Percentiles rank a stretch among this genome's conserved stretches.
These are phyloP conservation scores for Zaprionus ornatus DNA, from an alignment of 1,140 invertebrate genomes.

Conservation along the genomic window DNA sequence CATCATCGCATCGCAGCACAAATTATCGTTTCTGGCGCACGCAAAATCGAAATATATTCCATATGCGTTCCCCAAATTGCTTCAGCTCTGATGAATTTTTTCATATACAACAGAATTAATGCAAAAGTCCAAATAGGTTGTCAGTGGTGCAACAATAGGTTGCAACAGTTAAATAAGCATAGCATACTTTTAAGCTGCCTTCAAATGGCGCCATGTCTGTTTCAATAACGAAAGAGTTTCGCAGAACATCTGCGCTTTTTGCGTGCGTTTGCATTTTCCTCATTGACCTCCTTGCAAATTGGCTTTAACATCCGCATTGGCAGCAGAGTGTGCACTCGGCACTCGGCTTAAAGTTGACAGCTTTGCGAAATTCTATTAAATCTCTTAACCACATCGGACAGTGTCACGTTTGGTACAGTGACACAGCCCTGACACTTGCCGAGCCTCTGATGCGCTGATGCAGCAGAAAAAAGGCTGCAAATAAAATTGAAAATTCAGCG, in stretches of 20 bases:
- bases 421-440: constrained; percentile 63
- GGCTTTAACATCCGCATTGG: constrained; percentile 25
- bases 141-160: too few species aligned
- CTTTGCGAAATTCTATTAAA: constrained; percentile 49
- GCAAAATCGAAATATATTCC: constrained; percentile 32
- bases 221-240: background rate
- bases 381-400: constrained; percentile 68
- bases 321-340: background rate
- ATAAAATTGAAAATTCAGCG: constrained; percentile 79
- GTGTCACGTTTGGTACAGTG: constrained; percentile 67
- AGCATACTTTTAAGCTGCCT: background rate
- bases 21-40: constrained; percentile 45
- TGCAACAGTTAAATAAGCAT: background rate
- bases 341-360: constrained; percentile 15
- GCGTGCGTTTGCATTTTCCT: background rate
- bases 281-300: constrained; percentile 4
- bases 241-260: constrained; percentile 8
- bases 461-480: constrained; percentile 71
- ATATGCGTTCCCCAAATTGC: background rate
- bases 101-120: background rate
- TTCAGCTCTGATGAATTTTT: background rate
- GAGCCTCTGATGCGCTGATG: constrained; percentile 42
- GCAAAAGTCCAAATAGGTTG: background rate
- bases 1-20: constrained; percentile 58
- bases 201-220: background rate